Conservation (phyloP, 2,113 vertebrate genomes). For the Cochlearius cochlearius region DNA sequence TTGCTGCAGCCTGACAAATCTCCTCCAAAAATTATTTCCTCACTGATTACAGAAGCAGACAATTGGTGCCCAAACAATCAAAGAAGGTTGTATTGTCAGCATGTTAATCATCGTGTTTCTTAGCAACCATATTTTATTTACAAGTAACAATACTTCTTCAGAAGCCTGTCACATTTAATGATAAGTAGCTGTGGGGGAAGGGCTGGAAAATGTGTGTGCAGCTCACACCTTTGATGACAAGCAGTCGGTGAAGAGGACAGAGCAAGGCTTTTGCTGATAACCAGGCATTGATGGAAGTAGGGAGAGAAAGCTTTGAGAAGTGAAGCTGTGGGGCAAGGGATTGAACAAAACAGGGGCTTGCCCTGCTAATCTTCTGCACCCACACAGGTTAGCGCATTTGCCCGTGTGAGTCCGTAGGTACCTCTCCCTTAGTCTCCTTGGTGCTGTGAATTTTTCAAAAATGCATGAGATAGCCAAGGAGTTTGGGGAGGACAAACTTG, state of each 20-base stretch:
- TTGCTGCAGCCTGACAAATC: slow-evolving; percentile 63
- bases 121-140: slow-evolving; percentile 75
- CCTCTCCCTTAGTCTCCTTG: background rate
- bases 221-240: background rate
- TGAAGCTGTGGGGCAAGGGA: background rate
- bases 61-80: slow-evolving; percentile 69
- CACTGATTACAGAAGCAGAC: slow-evolving; percentile 70
- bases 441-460: background rate
- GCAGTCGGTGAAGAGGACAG: background rate
- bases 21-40: slow-evolving; percentile 72
- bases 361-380: background rate
- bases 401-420: background rate
- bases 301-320: background rate
- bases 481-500: background rate
- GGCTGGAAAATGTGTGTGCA: background rate
- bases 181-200: background rate
- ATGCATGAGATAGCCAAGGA: background rate
- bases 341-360: background rate
- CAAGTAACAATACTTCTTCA: slow-evolving; percentile 62
- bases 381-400: background rate
- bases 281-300: background rate
- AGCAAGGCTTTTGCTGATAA: background rate
- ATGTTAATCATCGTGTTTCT: slow-evolving; percentile 72
- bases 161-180: slow-evolving; percentile 54
- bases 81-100: slow-evolving; percentile 67